Evolutionary conservation across 2,888 invertebrate species (phyloP).

Genomic region (Polydrusus cervinus): DNA sequence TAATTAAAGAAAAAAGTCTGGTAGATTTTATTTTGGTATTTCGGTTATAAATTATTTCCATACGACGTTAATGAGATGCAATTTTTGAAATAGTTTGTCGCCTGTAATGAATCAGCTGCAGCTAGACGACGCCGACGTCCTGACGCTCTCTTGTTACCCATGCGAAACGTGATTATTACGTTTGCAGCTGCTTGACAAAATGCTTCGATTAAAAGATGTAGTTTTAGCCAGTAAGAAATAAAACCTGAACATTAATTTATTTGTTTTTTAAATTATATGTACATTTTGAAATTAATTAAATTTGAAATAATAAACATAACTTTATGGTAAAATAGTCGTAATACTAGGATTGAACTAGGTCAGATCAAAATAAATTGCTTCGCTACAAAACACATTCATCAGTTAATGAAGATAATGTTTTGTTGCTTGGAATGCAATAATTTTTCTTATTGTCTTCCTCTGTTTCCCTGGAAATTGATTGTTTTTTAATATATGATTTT

Average conservation of each 20-base stretch:
- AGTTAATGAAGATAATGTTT: too few species aligned
- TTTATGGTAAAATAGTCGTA: too few species aligned
- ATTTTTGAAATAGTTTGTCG: constrained; percentile 27
- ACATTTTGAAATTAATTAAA: too few species aligned
- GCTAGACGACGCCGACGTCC: constrained; percentile 19
- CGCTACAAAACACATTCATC: too few species aligned
- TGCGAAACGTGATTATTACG: constrained; percentile 45
- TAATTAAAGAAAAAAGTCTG: neutral
- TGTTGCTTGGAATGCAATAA: too few species aligned
- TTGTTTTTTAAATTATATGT: too few species aligned
- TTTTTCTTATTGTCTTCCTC: too few species aligned
- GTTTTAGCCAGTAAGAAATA: constrained; percentile 7
- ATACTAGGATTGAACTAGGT: too few species aligned
- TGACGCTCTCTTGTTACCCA: constrained; percentile 37
- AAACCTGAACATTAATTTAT: constrained; percentile 6
- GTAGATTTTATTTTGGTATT: constrained; percentile 5
- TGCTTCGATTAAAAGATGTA: constrained; percentile 39
- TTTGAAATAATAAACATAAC: too few species aligned
- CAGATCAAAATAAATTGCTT: too few species aligned
- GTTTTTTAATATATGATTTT: too few species aligned
- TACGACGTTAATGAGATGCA: constrained; percentile 30
- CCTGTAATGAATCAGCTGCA: constrained; percentile 34
- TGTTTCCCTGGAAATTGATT: too few species aligned
- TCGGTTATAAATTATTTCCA: constrained; percentile 1
- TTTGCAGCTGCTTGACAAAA: constrained; percentile 42